Base-by-base conservation (phyloP, 2,113 vertebrate genomes). In the Acanthochromis polyacanthus region DNA sequence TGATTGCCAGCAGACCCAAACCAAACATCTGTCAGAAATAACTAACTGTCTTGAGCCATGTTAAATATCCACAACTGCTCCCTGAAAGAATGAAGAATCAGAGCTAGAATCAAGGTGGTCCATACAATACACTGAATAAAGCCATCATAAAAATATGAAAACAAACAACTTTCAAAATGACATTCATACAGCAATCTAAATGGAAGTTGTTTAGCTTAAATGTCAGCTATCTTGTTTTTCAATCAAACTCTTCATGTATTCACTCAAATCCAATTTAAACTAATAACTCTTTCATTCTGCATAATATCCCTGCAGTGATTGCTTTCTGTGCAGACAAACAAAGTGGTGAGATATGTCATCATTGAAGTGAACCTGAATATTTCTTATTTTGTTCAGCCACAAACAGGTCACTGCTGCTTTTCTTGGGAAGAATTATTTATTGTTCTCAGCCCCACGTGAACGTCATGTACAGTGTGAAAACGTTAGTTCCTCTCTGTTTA, bases 401-500 rank as follows among this genome's bases (percentile, higher is more conserved):
- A 64, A 10, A 64, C 1, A 52, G 43, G 19, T 25, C 32, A 14
- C 10, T 25, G 71, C 60, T 15, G 12, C 17, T 32, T 58, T 32
- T 7, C 8, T 59, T 25, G 1, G 7, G 5, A 5, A 16, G 17
- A 57, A 23, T 10, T 2, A 9, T 17, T 25, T 53, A 46, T 55
- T 75, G 8, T 59, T 55, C 48, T 32, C 19, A 56, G 7, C 6
- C 57, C 52, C 14, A 48, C 40, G 36, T 59, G 15, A 58, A 32
- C 36, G 15, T 65, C 30, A 65, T 66, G 56, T n/a, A 19, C 9
- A 19, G n/a, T 11, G 14, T 73, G 11, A 52, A 66, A 57, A 32
- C 0, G 1, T 43, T 40, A 46, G 51, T 70, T 80, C 51, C 36
- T 38, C 66, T 66, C 2, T 25, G 14, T 73, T 79, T 32, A 48